Evolutionary conservation across 2,888 invertebrate species (phyloP).

Genomic region (Platycheirus albimanus): DNA sequence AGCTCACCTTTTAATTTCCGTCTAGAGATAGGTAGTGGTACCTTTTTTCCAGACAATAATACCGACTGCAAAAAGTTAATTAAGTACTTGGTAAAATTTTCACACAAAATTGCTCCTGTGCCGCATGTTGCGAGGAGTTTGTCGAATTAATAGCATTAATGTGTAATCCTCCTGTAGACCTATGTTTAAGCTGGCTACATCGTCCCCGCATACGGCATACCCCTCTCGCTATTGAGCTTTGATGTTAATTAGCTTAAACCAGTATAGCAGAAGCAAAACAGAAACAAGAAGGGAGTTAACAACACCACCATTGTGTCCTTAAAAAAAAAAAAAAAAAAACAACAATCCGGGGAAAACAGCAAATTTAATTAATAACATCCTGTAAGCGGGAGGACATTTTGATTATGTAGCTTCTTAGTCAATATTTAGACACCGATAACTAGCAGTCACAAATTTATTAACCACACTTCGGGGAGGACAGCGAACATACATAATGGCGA

Average conservation of each 20-base stretch:
- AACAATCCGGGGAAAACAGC: constrained; percentile 2
- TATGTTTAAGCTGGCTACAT: neutral
- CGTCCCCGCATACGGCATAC: neutral
- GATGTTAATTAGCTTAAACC: constrained; percentile 17
- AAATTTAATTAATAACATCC: constrained; percentile 42
- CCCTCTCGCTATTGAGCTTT: constrained; percentile 5
- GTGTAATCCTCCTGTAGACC: constrained; percentile 3
- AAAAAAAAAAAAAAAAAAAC: neutral
- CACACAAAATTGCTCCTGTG: neutral
- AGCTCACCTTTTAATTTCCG: constrained; percentile 22
- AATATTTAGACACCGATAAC: constrained; percentile 48
- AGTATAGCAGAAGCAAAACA: neutral
- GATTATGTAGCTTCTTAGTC: constrained; percentile 42
- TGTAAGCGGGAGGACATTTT: constrained; percentile 32
- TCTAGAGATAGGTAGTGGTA: neutral
- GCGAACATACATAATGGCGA: neutral
- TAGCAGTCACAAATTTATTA: neutral
- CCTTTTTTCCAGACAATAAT: neutral
- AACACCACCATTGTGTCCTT: neutral
- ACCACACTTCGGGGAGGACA: neutral
- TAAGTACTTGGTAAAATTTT: constrained; percentile 21
- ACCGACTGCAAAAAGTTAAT: constrained; percentile 19
- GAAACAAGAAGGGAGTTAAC: neutral
- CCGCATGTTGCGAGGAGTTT: neutral
- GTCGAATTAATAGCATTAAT: neutral